Percentiles rank a stretch among this genome's conserved stretches.
Evolutionary conservation across 2,113 vertebrate species (phyloP).

Genomic region (Corythornis vintsioides): DNA sequence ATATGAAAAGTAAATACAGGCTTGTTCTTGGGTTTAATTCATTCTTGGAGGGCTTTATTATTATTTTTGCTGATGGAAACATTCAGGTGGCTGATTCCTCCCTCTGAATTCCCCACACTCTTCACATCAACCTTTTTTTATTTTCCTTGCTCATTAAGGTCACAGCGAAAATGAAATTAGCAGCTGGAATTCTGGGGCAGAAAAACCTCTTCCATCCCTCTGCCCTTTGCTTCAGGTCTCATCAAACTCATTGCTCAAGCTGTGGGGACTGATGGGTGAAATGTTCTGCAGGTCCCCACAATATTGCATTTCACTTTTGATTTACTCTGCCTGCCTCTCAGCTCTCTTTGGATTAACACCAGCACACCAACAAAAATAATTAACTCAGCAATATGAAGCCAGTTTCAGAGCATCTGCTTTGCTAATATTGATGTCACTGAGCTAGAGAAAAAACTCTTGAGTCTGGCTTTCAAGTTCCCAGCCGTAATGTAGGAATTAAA

Average conservation of each 20-base stretch:
- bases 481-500: conserved; percentile 55
- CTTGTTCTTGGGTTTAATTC: background rate
- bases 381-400: conserved; percentile 72
- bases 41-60: background rate
- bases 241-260: background rate
- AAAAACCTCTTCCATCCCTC: background rate
- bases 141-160: background rate
- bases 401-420: conserved; percentile 67
- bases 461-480: conserved; percentile 57
- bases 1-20: background rate
- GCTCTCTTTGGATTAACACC: conserved; percentile 61
- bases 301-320: conserved; percentile 6
- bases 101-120: background rate
- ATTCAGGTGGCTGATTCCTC: background rate
- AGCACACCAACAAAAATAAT: conserved; percentile 62
- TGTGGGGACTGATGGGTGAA: conserved; percentile 14
- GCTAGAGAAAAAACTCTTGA: conserved; percentile 32
- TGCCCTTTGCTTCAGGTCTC: background rate
- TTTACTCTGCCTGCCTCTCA: conserved; percentile 60
- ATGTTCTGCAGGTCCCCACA: background rate
- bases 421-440: conserved; percentile 59
- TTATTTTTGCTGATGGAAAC: background rate
- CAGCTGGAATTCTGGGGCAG: background rate
- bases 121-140: background rate
- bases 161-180: background rate